These are phyloP conservation scores for Pammene aurita DNA, from an alignment of 2,888 invertebrate genomes.

Conservation along the genomic window DNA sequence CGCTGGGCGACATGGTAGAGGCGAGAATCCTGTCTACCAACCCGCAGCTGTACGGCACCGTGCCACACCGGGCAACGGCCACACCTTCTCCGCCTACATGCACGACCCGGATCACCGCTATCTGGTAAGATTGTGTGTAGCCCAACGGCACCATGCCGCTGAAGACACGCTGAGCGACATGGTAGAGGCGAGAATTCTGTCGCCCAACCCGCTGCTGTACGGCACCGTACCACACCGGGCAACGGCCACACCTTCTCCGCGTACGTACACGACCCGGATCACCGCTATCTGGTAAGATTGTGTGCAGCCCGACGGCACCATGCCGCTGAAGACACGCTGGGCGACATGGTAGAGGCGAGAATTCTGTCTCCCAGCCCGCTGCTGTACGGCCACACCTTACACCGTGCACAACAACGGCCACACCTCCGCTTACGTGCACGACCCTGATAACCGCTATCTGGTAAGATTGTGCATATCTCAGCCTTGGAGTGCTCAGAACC, in stretches of 20 bases:
- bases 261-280: constrained; percentile 88
- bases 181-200: constrained; percentile 86
- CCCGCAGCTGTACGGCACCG: constrained; percentile 85
- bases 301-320: constrained; percentile 74
- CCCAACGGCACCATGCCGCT: constrained; percentile 77
- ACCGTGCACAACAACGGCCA: constrained; percentile 92
- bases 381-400: constrained; percentile 88
- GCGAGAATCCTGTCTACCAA: constrained; percentile 86
- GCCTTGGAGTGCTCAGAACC: too few relatives aligned
- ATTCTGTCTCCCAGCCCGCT: constrained; percentile 85
- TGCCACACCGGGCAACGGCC: constrained; percentile 91
- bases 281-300: constrained; percentile 85
- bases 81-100: constrained; percentile 86
- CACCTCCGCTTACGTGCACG: constrained; percentile 87
- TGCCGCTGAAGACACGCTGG: constrained; percentile 85
- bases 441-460: constrained; percentile 87
- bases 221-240: constrained; percentile 90
- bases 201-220: constrained; percentile 85
- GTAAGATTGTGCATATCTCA: constrained; percentile 78
- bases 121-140: constrained; percentile 80
- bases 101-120: constrained; percentile 89
- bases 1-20: constrained; percentile 89
- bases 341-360: constrained; percentile 88
- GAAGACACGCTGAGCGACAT: constrained; percentile 88
- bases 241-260: constrained; percentile 88